phyloP scores from a whole-genome alignment of 92 coral and sea anemone species.

The Nematostella vectensis region DNA sequence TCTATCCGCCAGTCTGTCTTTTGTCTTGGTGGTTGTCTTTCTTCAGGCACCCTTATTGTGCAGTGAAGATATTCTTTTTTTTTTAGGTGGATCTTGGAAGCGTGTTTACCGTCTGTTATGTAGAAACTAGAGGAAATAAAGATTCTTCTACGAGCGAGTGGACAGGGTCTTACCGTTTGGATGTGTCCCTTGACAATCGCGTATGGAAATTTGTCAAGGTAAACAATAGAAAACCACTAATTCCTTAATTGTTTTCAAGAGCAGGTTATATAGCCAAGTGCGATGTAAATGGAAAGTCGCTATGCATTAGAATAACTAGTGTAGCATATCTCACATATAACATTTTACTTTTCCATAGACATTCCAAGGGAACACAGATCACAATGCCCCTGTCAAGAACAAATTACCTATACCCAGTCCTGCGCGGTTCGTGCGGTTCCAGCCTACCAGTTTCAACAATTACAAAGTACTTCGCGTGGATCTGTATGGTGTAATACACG shows the following conservation, averaged over 20 bases:
- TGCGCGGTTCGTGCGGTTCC: slow-evolving; percentile 18
- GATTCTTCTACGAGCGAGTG: no score
- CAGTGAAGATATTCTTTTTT: no score
- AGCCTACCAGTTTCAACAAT: slow-evolving; percentile 6
- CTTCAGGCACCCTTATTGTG: no score
- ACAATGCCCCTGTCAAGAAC: slow-evolving; percentile 5
- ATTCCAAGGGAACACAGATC: slow-evolving; percentile 22
- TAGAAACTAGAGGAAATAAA: neutral
- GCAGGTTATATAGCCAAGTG: no score
- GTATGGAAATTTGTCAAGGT: no score
- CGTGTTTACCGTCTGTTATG: neutral
- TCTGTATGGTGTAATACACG: slow-evolving; percentile 21
- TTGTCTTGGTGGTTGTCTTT: no score
- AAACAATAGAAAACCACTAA: no score
- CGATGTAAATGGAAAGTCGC: no score
- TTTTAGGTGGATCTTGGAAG: neutral
- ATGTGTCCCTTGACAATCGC: neutral
- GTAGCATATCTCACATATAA: no score
- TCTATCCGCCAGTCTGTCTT: no score
- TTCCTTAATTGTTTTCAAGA: no score
- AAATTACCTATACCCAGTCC: neutral
- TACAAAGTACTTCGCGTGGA: slow-evolving; percentile 28
- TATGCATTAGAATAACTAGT: no score
- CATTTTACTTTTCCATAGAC: slow-evolving; percentile 8
- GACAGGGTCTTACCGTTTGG: neutral